Evolutionary conservation across 2,797 vertebrate genomes (phyloP), one percentile per base, ranked within the genome.

Genomic region (Spatula clypeata): DNA sequence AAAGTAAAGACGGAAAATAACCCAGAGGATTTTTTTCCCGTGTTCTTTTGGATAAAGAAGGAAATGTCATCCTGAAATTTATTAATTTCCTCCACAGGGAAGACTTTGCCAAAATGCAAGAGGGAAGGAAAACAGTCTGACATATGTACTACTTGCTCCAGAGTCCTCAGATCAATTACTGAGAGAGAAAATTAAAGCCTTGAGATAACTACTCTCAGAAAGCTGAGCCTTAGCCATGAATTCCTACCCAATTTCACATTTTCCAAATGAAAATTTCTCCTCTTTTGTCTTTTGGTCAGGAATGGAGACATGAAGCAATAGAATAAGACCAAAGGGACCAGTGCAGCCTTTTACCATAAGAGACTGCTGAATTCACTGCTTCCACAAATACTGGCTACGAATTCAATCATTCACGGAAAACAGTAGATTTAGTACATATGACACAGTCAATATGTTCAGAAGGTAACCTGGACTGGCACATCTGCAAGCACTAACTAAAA

Each of bases 51-150:
- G 61, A 73, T 83, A 57, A 77, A 97, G 55, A 79, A 70, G 65
- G 54, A 94, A 95, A 93, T 79, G 82, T 77, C 87, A 94, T 62
- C 36, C 42, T 85, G 53, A 93, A 90, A 88, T 94, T 49, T 88
- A 93, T 94, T 92, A 34, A 75, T 83, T 95, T 94, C 62, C 86
- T 90, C 70, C 47, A 55, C 29, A 61, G 65, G 42, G 65, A 77
- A 88, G 87, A 24, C 73, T 65, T 69, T 93, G 86, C 82, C 91
- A 94, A 93, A 95, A 88, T 7, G 27, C 62, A 66, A 1, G 32
- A 65, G 58, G 75, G 75, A 64, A 95, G 82, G 45, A 93, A 93
- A 96, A 72, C 73, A 88, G 54, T 88, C 53, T 94, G 93, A 93
- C 49, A 64, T 34, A 34, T 2, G 24, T 17, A 57, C 54, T 42